Conservation (phyloP, 2,113 vertebrate species). For the Urocynchramus pylzowi region DNA sequence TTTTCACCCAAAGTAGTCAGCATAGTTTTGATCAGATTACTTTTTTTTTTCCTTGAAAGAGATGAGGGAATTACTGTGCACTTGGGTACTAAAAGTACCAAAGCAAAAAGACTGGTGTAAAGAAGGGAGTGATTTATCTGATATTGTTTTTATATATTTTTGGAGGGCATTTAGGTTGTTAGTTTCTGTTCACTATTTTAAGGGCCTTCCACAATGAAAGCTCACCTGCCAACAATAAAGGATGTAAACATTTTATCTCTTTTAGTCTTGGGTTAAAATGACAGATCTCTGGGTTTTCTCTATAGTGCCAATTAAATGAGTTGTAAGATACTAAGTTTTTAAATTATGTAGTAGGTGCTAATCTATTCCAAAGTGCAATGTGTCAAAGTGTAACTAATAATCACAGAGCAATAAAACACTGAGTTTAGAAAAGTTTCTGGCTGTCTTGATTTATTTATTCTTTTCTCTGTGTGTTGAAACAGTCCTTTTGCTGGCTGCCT, state of each 20-base stretch:
- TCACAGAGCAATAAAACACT: conserved; percentile 52
- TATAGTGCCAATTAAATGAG: neutral
- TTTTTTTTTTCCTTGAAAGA: neutral
- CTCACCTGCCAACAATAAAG: conserved; percentile 29
- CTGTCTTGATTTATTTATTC: neutral
- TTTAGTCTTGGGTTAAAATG: conserved; percentile 37
- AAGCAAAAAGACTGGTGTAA: neutral
- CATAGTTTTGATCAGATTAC: neutral
- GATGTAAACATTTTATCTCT: conserved; percentile 51
- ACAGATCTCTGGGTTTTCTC: neutral
- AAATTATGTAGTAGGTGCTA: conserved; percentile 31
- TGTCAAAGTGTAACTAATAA: conserved; percentile 33
- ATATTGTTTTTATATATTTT: neutral
- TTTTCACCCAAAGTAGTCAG: neutral
- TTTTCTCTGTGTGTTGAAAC: neutral
- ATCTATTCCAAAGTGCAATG: neutral
- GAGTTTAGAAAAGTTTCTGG: neutral
- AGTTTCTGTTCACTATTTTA: conserved; percentile 32
- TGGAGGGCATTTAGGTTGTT: neutral
- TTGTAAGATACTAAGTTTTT: conserved; percentile 25
- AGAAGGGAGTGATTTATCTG: neutral
- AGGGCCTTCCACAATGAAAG: conserved; percentile 26
- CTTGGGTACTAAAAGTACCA: conserved; percentile 7
- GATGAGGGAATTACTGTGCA: conserved; percentile 21
- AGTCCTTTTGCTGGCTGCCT: neutral